These are phyloP conservation scores for Scaptomyza caliginosa DNA, from an alignment of 2,888 invertebrate genomes.

Conservation along the genomic window DNA sequence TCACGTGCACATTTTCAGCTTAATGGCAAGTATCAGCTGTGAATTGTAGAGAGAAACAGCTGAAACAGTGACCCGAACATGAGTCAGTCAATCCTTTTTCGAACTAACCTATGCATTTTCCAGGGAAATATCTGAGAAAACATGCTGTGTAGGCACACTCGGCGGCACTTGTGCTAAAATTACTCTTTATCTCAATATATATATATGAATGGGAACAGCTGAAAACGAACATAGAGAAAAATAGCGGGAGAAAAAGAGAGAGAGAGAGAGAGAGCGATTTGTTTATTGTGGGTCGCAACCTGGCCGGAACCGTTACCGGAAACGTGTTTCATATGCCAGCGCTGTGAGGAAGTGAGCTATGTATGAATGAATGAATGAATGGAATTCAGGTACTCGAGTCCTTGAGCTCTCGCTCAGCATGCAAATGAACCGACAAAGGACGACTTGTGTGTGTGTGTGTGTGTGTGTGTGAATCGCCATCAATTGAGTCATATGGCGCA, in stretches of 20 bases:
- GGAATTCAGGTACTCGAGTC: constrained; percentile 43
- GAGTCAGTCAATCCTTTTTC: constrained; percentile 47
- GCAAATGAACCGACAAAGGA: constrained; percentile 52
- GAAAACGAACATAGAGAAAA: no score
- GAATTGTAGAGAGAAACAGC: constrained; percentile 34
- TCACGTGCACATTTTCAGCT: constrained; percentile 33
- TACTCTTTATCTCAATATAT: constrained; percentile 35
- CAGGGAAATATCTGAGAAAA: constrained; percentile 32
- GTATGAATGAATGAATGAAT: constrained; percentile 24
- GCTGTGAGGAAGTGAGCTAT: constrained; percentile 29
- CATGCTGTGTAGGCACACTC: constrained; percentile 40
- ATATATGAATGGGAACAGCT: constrained; percentile 50
- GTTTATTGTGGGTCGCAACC: constrained; percentile 50
- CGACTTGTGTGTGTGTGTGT: not conserved
- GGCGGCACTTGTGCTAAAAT: constrained; percentile 62
- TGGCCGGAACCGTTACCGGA: constrained; percentile 42
- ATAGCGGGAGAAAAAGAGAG: no score
- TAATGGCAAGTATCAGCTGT: constrained; percentile 42
- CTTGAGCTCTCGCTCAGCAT: constrained; percentile 38
- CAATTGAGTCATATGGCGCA: constrained; percentile 61
- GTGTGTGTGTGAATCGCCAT: constrained; percentile 1
- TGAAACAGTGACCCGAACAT: constrained; percentile 29
- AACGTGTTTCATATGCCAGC: constrained; percentile 61
- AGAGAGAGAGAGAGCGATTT: constrained; percentile 23
- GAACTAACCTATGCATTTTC: constrained; percentile 23